phyloP scores from a whole-genome alignment of 2,113 vertebrate species.

The Psettodes erumei region DNA sequence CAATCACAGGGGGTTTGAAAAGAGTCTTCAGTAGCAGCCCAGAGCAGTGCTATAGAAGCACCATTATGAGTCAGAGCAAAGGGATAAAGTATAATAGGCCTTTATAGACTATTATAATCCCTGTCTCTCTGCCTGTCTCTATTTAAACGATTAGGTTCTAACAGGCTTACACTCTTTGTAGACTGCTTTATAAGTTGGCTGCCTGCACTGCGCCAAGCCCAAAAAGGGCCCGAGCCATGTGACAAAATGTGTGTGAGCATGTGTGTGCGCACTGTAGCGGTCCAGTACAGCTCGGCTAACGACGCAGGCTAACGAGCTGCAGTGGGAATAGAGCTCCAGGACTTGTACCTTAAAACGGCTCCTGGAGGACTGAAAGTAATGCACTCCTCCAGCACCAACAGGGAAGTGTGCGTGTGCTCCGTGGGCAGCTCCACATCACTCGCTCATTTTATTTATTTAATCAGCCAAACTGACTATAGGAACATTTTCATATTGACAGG shows the following conservation, averaged over 20 bases:
- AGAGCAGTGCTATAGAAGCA: slow-evolving; percentile 40
- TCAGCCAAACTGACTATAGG: slow-evolving; percentile 42
- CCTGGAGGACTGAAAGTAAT: slow-evolving; percentile 54
- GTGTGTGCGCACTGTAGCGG: slow-evolving; percentile 1
- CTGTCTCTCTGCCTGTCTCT: slow-evolving; percentile 44
- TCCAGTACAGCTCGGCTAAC: slow-evolving; percentile 52
- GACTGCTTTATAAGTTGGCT: slow-evolving; percentile 60
- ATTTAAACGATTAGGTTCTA: slow-evolving; percentile 59
- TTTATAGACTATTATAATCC: slow-evolving; percentile 41
- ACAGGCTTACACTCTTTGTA: slow-evolving; percentile 44
- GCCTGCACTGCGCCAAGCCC: slow-evolving; percentile 31
- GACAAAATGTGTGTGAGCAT: slow-evolving; percentile 12
- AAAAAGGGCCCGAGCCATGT: slow-evolving; percentile 23
- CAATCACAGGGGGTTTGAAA: slow-evolving; percentile 40
- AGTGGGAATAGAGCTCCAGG: slow-evolving; percentile 62
- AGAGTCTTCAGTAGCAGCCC: slow-evolving; percentile 36
- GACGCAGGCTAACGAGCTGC: slow-evolving; percentile 69
- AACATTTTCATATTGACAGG: slow-evolving; percentile 61
- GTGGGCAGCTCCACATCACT: slow-evolving; percentile 30
- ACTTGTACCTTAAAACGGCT: slow-evolving; percentile 56
- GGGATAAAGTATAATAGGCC: slow-evolving; percentile 53
- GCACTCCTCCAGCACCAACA: slow-evolving; percentile 17
- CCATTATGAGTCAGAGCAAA: slow-evolving; percentile 51
- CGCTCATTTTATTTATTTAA: slow-evolving; percentile 58
- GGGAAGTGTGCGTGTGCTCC: slow-evolving; percentile 27